Conservation (phyloP, 2,888 invertebrate genomes). For the Ochlodes sylvanus region DNA sequence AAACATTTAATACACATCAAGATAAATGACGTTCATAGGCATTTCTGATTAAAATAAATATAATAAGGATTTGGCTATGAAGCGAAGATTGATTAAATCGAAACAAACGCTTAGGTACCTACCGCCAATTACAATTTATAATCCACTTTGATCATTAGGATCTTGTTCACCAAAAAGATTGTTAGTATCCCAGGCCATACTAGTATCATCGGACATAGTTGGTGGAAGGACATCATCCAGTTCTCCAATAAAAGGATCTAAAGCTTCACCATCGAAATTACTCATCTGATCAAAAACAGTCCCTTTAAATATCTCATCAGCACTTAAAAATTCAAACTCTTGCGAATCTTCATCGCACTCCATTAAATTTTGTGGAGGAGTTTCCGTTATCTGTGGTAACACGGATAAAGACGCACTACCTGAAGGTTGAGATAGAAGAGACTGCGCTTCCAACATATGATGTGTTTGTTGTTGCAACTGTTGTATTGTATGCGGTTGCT, state of each 20-base stretch:
- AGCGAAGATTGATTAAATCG: not conserved
- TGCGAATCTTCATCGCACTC: not conserved
- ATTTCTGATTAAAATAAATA: too few species aligned
- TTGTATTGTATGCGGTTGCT: too few species aligned
- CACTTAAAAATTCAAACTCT: slow-evolving; percentile 29
- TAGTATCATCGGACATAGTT: not conserved
- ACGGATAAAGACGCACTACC: not conserved
- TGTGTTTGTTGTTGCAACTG: too few species aligned
- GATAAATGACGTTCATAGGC: too few species aligned
- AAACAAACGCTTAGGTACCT: too few species aligned
- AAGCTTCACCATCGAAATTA: slow-evolving; percentile 17
- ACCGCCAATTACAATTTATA: not conserved
- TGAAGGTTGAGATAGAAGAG: not conserved
- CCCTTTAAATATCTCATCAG: slow-evolving; percentile 36
- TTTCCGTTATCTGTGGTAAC: not conserved
- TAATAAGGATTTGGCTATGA: too few species aligned
- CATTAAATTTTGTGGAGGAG: not conserved
- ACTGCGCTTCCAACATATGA: not conserved
- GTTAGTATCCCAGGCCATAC: slow-evolving; percentile 4
- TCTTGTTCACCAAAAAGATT: slow-evolving; percentile 13
- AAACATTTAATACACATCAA: too few species aligned
- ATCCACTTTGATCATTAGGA: slow-evolving; percentile 27
- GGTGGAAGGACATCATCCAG: slow-evolving; percentile 7
- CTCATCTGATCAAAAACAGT: slow-evolving; percentile 32
- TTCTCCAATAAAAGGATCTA: slow-evolving; percentile 22